Percentiles rank a stretch among this genome's conserved stretches.
Evolutionary conservation across 2,888 invertebrate genomes (phyloP).

Genomic region (Macropis europaea): DNA sequence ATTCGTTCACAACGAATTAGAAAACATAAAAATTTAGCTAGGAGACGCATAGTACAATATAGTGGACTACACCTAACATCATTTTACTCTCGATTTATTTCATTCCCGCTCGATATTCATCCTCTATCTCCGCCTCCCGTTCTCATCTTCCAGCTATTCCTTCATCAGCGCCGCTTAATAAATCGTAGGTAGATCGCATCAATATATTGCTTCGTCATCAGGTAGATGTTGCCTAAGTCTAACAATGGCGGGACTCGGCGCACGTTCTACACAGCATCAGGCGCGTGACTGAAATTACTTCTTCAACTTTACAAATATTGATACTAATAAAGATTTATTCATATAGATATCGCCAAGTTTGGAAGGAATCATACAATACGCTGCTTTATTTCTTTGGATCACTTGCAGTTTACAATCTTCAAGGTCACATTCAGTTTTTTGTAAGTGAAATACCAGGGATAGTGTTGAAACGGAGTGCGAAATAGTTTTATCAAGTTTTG

Average conservation of each 20-base stretch:
- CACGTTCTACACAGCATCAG: too few relatives aligned
- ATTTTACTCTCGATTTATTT: conserved; percentile 43
- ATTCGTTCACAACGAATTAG: conserved; percentile 74
- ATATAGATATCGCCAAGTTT: too few relatives aligned
- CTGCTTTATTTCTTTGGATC: too few relatives aligned
- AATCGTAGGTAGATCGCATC: conserved; percentile 69
- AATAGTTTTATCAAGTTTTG: too few relatives aligned
- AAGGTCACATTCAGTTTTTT: too few relatives aligned
- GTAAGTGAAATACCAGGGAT: too few relatives aligned
- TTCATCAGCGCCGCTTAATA: conserved; percentile 40
- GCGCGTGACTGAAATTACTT: too few relatives aligned
- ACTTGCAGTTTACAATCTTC: too few relatives aligned
- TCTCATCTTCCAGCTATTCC: conserved; percentile 15
- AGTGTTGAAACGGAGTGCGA: too few relatives aligned
- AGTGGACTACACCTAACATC: conserved; percentile 74
- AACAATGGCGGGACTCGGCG: conserved; percentile 57
- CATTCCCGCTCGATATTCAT: conserved; percentile 14
- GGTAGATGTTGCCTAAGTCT: conserved; percentile 75
- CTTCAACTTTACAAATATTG: too few relatives aligned
- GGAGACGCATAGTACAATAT: conserved; percentile 71
- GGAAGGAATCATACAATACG: too few relatives aligned
- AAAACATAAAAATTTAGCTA: conserved; percentile 74
- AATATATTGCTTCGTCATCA: conserved; percentile 78
- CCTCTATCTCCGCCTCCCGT: background rate
- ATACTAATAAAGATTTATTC: too few relatives aligned